phyloP scores from a whole-genome alignment of 1,140 invertebrate genomes.

The Pseudomyrmex gracilis region DNA sequence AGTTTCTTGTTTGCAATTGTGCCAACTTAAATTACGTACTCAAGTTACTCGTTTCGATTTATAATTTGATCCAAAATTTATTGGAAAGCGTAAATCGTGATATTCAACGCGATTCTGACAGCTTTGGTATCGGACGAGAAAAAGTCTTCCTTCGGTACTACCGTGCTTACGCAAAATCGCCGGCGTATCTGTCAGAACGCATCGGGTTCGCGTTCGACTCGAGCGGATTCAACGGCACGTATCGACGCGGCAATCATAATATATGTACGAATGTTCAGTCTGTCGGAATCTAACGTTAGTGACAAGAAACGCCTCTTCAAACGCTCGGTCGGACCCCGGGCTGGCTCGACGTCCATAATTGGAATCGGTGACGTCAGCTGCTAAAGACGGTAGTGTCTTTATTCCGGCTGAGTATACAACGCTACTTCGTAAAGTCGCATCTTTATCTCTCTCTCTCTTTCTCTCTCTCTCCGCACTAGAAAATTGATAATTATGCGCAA shows the following conservation, averaged over 20 bases:
- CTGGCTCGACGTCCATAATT: slow-evolving; percentile 62
- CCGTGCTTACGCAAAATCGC: slow-evolving; percentile 45
- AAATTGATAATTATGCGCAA: slow-evolving; percentile 29
- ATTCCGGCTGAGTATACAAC: too few species aligned
- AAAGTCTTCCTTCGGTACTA: neutral
- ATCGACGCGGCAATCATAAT: slow-evolving; percentile 81
- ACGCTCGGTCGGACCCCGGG: slow-evolving; percentile 65
- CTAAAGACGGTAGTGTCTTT: too few species aligned
- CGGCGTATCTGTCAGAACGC: slow-evolving; percentile 70
- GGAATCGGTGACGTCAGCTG: slow-evolving; percentile 55
- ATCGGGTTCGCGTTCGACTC: slow-evolving; percentile 73
- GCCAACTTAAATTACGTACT: neutral
- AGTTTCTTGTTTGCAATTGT: too few species aligned
- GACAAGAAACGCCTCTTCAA: slow-evolving; percentile 76
- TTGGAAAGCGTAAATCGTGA: neutral
- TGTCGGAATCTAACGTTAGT: slow-evolving; percentile 79
- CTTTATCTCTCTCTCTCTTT: too few species aligned
- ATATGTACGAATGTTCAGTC: slow-evolving; percentile 80
- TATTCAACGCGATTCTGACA: slow-evolving; percentile 1
- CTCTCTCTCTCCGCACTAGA: neutral
- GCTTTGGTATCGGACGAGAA: neutral
- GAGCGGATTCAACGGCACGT: slow-evolving; percentile 76
- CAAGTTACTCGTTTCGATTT: neutral
- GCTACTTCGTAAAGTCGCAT: too few species aligned
- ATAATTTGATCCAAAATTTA: neutral